A percentile compares a stretch with the other conserved stretches of the same genome.
Conservation (phyloP, 2,797 vertebrate genomes). For the Galaxias olidus region DNA sequence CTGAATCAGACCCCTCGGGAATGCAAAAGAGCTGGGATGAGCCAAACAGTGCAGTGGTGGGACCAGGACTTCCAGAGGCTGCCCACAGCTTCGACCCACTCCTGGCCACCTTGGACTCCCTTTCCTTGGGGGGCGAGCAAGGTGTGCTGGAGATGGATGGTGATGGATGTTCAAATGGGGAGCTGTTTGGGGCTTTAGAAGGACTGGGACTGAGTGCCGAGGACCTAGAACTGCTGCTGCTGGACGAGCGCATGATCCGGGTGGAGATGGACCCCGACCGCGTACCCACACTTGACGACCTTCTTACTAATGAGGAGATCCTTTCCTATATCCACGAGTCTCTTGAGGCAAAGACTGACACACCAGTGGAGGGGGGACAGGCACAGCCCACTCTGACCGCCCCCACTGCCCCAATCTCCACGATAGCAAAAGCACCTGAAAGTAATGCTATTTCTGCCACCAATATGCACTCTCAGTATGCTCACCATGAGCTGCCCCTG, state of each 20-base stretch:
- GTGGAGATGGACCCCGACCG: slow-evolving; percentile 72
- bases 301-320: slow-evolving; percentile 73
- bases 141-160: slow-evolving; percentile 50
- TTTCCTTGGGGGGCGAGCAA: slow-evolving; percentile 68
- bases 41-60: slow-evolving; percentile 2
- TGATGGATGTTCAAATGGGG: slow-evolving; percentile 69
- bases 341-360: slow-evolving; percentile 52
- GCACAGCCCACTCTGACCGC: slow-evolving; percentile 19
- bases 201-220: slow-evolving; percentile 76
- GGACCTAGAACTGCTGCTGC: slow-evolving; percentile 79
- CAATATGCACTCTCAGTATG: slow-evolving; percentile 49
- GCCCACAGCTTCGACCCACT: slow-evolving; percentile 71
- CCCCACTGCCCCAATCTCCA: neutral
- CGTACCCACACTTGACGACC: slow-evolving; percentile 61
- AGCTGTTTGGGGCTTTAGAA: slow-evolving; percentile 78
- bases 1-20: slow-evolving; percentile 41
- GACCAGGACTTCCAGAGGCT: slow-evolving; percentile 22
- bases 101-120: slow-evolving; percentile 73
- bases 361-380: slow-evolving; percentile 24
- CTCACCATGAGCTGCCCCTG: slow-evolving; percentile 43
- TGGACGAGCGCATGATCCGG: slow-evolving; percentile 80
- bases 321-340: slow-evolving; percentile 73
- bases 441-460: slow-evolving; percentile 21
- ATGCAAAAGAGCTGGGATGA: slow-evolving; percentile 26
- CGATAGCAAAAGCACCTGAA: slow-evolving; percentile 23